A percentile compares a stretch with the other conserved stretches of the same genome.
These are phyloP conservation scores for Saguinus oedipus DNA, from an alignment of 2,797 vertebrate species.

Conservation along the genomic window DNA sequence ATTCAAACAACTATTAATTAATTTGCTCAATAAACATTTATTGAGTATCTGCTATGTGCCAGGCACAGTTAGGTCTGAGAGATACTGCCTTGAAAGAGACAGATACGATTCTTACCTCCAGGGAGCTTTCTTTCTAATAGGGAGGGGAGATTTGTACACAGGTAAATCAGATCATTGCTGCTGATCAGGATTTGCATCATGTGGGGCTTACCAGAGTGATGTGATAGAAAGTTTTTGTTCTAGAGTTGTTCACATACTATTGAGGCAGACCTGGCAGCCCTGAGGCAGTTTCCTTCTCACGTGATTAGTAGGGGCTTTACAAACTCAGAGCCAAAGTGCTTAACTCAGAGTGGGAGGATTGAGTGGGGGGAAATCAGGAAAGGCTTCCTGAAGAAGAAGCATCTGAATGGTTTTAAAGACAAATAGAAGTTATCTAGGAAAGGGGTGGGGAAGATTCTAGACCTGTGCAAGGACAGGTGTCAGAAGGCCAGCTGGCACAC, in stretches of 20 bases:
- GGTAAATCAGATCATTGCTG: not conserved
- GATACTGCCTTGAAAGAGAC: not conserved
- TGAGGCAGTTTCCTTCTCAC: not conserved
- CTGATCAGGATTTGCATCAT: not conserved
- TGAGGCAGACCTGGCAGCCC: not conserved
- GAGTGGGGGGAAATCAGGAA: not conserved
- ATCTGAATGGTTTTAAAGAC: not conserved
- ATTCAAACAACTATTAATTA: constrained; percentile 8
- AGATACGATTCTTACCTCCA: not conserved
- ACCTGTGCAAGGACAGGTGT: not conserved
- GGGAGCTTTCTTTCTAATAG: not conserved
- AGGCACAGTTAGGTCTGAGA: not conserved
- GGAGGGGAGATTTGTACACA: not conserved
- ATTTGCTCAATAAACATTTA: not conserved
- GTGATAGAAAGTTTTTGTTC: not conserved
- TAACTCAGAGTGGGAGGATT: not conserved
- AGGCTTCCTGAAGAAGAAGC: not conserved
- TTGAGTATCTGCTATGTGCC: not conserved
- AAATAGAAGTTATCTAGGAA: constrained; percentile 14
- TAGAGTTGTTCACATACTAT: not conserved
- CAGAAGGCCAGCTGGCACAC: constrained; percentile 21
- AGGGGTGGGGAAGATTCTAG: not conserved
- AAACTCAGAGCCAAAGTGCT: not conserved
- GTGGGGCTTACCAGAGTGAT: not conserved
- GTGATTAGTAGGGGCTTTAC: not conserved